Percentiles rank a stretch among this genome's conserved stretches.
Conservation (phyloP, 1,140 invertebrate species). For the Chlorops oryzae region DNA sequence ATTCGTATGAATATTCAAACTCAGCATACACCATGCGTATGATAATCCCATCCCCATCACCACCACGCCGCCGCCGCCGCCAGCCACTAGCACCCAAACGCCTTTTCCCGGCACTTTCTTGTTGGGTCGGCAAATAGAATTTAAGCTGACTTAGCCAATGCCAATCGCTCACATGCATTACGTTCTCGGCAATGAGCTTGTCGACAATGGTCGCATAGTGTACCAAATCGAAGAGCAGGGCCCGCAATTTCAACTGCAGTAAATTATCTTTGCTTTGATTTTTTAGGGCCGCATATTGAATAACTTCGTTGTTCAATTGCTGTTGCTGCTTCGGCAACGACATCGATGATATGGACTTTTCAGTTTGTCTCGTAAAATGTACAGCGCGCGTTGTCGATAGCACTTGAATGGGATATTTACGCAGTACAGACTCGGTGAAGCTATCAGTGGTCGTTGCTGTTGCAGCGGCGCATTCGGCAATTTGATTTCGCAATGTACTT, state of each 20-base stretch:
- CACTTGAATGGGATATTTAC: constrained; percentile 79
- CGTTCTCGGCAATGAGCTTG: constrained; percentile 63
- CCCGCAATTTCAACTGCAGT: constrained; percentile 55
- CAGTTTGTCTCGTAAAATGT: constrained; percentile 74
- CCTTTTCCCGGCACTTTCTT: constrained; percentile 49
- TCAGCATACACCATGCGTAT: constrained; percentile 80
- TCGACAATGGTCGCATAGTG: constrained; percentile 82
- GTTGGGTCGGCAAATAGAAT: constrained; percentile 53
- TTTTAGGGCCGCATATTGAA: constrained; percentile 32
- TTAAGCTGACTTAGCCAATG: constrained; percentile 93
- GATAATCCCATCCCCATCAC: constrained; percentile 38
- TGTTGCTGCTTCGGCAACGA: constrained; percentile 52
- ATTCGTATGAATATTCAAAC: constrained; percentile 96
- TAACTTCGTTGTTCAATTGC: constrained; percentile 46
- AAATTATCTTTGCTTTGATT: constrained; percentile 24
- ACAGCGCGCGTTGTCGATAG: constrained; percentile 65
- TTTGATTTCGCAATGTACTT: constrained; percentile 61
- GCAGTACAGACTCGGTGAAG: constrained; percentile 60
- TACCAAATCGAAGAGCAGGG: constrained; percentile 88
- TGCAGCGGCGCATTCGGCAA: constrained; percentile 62
- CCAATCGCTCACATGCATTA: constrained; percentile 70
- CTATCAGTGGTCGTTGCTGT: constrained; percentile 33
- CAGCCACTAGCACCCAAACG: constrained; percentile 60
- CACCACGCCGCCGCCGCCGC: neutral
- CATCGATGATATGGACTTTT: constrained; percentile 68